Conservation (phyloP, 2,888 invertebrate genomes). For the Dicranocentrus wangi region DNA sequence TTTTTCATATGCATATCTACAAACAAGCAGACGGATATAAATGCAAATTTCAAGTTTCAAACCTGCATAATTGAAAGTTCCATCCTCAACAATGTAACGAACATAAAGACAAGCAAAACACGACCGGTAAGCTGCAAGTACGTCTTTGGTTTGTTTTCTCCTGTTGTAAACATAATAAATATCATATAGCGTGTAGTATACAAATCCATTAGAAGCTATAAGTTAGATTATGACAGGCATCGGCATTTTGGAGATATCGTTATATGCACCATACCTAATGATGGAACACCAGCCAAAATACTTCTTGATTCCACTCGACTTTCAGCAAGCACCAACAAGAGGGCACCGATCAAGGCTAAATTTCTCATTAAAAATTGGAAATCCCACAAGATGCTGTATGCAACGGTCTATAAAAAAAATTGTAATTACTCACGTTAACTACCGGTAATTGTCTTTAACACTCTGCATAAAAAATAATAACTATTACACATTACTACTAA, state of each 20-base stretch:
- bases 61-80: constrained; percentile 92
- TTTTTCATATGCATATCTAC: too few relatives aligned
- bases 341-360: constrained; percentile 96
- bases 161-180: constrained; percentile 73
- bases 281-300: constrained; percentile 95
- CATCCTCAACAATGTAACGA: constrained; percentile 94
- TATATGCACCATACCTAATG: constrained; percentile 78
- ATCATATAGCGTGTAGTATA: neutral
- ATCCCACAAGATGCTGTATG: constrained; percentile 98
- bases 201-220: neutral
- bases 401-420: constrained; percentile 83
- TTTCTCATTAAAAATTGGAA: constrained; percentile 96
- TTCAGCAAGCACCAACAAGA: constrained; percentile 96
- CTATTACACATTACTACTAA: too few relatives aligned
- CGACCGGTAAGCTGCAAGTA: constrained; percentile 97
- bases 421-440: too few relatives aligned
- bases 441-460: too few relatives aligned
- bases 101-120: constrained; percentile 98
- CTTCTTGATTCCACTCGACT: constrained; percentile 93
- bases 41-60: constrained; percentile 71
- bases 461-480: too few relatives aligned
- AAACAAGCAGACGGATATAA: too few relatives aligned
- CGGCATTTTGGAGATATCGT: too few relatives aligned
- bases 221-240: too few relatives aligned
- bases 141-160: constrained; percentile 96